These are phyloP conservation scores for Scomber colias DNA, from an alignment of 2,113 vertebrate species.

Conservation along the genomic window DNA sequence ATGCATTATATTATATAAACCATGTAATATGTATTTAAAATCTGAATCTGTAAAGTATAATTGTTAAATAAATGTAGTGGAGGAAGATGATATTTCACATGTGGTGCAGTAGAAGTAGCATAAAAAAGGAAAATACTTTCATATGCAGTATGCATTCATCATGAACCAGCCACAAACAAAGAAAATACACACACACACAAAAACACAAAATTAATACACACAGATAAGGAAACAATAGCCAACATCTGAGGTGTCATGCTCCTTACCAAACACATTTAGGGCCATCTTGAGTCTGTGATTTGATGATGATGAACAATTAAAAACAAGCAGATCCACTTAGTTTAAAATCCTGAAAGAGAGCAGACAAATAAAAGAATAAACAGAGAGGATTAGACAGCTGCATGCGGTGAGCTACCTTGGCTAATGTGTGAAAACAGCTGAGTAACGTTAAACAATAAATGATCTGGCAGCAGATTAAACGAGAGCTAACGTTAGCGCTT, in stretches of 20 bases:
- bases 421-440: conserved; percentile 17
- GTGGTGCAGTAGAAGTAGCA: background rate
- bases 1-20: no score
- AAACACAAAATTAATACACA: background rate
- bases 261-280: conserved; percentile 83
- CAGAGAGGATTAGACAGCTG: no score
- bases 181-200: background rate
- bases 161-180: no score
- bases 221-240: background rate
- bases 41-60: no score
- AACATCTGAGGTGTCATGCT: background rate
- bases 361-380: background rate
- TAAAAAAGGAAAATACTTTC: background rate
- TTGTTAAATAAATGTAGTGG: background rate
- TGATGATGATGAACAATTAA: conserved; percentile 53
- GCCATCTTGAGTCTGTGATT: conserved; percentile 73
- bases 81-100: background rate
- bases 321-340: conserved; percentile 41
- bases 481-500: conserved; percentile 72
- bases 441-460: conserved; percentile 45
- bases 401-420: rapidly evolving
- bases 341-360: conserved; percentile 40
- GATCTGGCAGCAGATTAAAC: conserved; percentile 1
- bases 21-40: no score
- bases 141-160: no score